Base-by-base conservation (phyloP, 2,888 invertebrate genomes). In the Laothoe populi region DNA sequence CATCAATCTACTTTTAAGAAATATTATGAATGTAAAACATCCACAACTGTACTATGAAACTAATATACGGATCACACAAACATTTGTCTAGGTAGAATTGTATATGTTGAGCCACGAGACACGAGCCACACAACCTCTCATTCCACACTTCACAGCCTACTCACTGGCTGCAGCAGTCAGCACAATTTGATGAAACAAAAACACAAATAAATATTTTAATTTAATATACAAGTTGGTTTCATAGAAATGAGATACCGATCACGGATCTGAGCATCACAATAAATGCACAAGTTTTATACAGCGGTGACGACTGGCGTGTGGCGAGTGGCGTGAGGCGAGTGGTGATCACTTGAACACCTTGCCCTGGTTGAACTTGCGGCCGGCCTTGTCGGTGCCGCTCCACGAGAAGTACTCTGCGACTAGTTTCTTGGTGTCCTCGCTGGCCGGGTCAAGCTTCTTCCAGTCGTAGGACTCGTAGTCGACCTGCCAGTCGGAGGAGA, bases 401-500 rank as follows among this genome's bases (percentile, higher is more conserved):
- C 98, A 98, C 48, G 96, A 95, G 90, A 99, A 96, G 93, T 99
- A 99, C 79, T 98, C 96, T 69, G 95, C 92, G 13, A 99, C 97
- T 63, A 98, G 86, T 73, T 96, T 94, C 94, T 98, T 98, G 61
- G 98, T 98, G 79, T 96, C 96, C 63, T 95, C 95, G 61, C 94
- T 94, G 68, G 94, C 90, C 23, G 98, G 93, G 88, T 99, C 97
- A 68, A 99, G 94, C 90, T 99, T 99, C 79, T 95, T 96, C 99
- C 99, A 99, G 61, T 94, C 94, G 89, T 99, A 99, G 8, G 97
- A 96, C 92, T 99, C 99, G 84, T 98, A 99, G 92, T 99, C 99
- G 60, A 99, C 95, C 93, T 98, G 97, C 98, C 99, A 99, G 90
- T 99, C 99, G 35, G 97, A 96, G 67, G 95, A 95, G 70, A 98